Evolutionary conservation across 2,888 invertebrate genomes (phyloP).

Genomic region (Tiliacea citrago): DNA sequence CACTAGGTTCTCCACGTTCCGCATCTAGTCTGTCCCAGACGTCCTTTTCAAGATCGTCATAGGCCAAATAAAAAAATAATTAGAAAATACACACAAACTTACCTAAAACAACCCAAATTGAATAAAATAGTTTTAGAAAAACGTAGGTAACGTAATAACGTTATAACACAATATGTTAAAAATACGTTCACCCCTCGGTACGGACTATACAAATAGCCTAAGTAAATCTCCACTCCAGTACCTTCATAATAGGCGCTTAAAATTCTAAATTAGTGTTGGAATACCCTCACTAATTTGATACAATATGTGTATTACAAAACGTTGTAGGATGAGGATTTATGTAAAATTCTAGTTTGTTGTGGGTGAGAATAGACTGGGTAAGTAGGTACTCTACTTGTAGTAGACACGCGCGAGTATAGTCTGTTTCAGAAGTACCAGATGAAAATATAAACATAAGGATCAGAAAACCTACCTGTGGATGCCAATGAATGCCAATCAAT

Average conservation of each 20-base stretch:
- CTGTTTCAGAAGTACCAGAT: not conserved
- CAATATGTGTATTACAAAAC: constrained; percentile 32
- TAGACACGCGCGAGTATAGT: not conserved
- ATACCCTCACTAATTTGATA: constrained; percentile 47
- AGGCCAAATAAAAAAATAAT: not conserved
- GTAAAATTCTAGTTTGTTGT: constrained; percentile 9
- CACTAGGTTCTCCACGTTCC: not conserved
- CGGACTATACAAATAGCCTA: constrained; percentile 37
- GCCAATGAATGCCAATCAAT: too few relatives aligned
- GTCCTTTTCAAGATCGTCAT: not conserved
- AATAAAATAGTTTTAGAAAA: constrained; percentile 11
- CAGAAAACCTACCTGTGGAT: too few relatives aligned
- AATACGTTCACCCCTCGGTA: constrained; percentile 11
- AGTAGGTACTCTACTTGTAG: not conserved
- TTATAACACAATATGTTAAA: constrained; percentile 21
- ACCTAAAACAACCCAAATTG: not conserved
- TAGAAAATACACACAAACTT: too few relatives aligned
- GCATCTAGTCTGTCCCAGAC: not conserved
- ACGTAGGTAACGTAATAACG: not conserved
- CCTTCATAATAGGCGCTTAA: constrained; percentile 42
- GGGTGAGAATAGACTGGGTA: not conserved
- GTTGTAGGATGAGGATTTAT: not conserved
- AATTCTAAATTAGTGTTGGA: constrained; percentile 46
- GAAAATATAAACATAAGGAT: not conserved
- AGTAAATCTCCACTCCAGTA: constrained; percentile 45